A percentile compares a stretch with the other conserved stretches of the same genome.
Conservation (phyloP, 2,888 invertebrate genomes). For the Nymphalis polychloros region DNA sequence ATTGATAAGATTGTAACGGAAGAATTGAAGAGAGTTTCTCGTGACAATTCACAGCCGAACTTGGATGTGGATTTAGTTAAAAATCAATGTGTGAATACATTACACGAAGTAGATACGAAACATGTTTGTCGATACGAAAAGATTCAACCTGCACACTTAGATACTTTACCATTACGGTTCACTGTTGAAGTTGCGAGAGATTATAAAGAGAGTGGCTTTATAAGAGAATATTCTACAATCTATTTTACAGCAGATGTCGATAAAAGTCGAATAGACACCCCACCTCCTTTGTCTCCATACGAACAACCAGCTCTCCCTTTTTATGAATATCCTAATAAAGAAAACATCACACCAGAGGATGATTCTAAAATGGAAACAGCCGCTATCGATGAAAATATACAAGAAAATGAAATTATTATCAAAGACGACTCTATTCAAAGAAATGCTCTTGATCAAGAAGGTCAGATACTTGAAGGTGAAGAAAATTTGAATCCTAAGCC, state of each 20-base stretch:
- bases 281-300: conserved; percentile 28
- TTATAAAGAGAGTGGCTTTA: conserved; percentile 21
- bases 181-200: conserved; percentile 14
- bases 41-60: conserved; percentile 3
- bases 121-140: conserved; percentile 10
- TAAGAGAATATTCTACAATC: conserved; percentile 9
- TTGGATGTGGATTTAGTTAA: background rate
- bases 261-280: conserved; percentile 19
- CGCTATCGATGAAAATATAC: conserved; percentile 7
- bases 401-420: conserved; percentile 16
- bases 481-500: conserved; percentile 13
- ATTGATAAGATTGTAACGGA: conserved; percentile 40
- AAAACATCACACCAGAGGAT: conserved; percentile 24
- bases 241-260: conserved; percentile 9
- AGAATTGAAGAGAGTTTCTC: conserved; percentile 36
- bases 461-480: background rate
- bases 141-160: conserved; percentile 25
- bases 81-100: conserved; percentile 4
- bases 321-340: conserved; percentile 32
- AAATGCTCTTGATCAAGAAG: conserved; percentile 1
- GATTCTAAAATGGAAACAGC: conserved; percentile 17
- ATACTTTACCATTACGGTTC: conserved; percentile 19
- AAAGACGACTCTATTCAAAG: conserved; percentile 22
- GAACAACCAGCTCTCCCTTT: conserved; percentile 30
- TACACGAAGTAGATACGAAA: background rate